Evolutionary conservation across 1,140 invertebrate genomes (phyloP).

Genomic region (Euwallacea fornicatus): DNA sequence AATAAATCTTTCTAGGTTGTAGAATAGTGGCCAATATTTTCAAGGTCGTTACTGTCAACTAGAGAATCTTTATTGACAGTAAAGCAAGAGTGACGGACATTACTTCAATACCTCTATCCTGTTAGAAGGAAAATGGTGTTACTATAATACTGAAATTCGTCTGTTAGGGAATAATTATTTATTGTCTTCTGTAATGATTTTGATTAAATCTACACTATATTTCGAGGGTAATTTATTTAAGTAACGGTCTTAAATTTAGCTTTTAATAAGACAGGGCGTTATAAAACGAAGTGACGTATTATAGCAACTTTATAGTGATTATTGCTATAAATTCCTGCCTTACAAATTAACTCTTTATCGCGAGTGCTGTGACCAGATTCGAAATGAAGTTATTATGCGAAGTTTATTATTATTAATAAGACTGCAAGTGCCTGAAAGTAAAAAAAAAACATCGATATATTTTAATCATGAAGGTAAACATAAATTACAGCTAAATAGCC

Average conservation of each 20-base stretch:
- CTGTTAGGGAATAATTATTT: too few relatives aligned
- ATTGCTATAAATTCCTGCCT: slow-evolving; percentile 16
- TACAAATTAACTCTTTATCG: slow-evolving; percentile 18
- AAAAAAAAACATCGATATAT: slow-evolving; percentile 14
- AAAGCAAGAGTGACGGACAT: background rate
- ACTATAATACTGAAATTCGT: too few relatives aligned
- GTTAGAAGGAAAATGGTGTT: too few relatives aligned
- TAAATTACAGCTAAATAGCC: slow-evolving; percentile 26
- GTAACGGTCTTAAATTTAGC: too few relatives aligned
- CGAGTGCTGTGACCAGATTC: slow-evolving; percentile 5
- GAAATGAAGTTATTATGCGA: slow-evolving; percentile 20
- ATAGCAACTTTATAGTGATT: slow-evolving; percentile 26
- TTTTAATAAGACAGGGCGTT: too few relatives aligned
- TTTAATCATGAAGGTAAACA: slow-evolving; percentile 27
- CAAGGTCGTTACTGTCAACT: slow-evolving; percentile 1
- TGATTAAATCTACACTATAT: too few relatives aligned
- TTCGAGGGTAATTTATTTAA: too few relatives aligned
- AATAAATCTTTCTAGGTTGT: background rate
- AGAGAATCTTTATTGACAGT: slow-evolving; percentile 9
- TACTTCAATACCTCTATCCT: too few relatives aligned
- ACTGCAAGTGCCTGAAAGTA: slow-evolving; percentile 11
- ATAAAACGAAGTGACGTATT: slow-evolving; percentile 6
- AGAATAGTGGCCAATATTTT: slow-evolving; percentile 15
- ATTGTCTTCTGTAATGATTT: too few relatives aligned
- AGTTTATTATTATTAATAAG: slow-evolving; percentile 29